Base-by-base conservation (phyloP, 1,140 invertebrate species). In the Drosophila navojoa region DNA sequence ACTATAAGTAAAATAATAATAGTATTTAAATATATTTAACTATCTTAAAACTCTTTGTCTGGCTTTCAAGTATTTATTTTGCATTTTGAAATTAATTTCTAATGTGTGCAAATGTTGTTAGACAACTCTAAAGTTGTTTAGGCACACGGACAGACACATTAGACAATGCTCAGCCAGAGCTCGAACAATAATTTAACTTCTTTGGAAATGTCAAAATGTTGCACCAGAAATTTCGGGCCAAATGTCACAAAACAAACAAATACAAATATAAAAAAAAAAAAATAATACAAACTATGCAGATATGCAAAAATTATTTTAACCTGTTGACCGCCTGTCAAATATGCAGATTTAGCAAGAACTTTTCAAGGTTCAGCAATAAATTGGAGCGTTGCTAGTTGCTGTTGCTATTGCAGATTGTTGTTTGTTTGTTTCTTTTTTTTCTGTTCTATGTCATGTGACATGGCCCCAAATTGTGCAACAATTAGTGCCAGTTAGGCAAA, bases 401-500 rank as follows among this genome's bases (percentile, higher is more conserved):
- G 9, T 35, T 22, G 52, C 7, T 32, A 55, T 52, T 64, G 53
- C 9, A 42, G 53, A 66, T 78, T 64, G 22, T 47, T 71, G 19
- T 42, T 75, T 60, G 60, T 75, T 60, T 62, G 10, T 19, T 62
- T 29, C 10, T 32, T 61, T 29, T 63, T 16, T n/a, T 58, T 27
- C 9, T 29, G 40, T 22, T 55, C 58, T 27, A 40, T 59, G 73
- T 64, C 60, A 72, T 53, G 35, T 57, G 53, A 58, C 60, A 64
- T 42, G 44, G 40, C 52, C 29, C 11, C 45, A 42, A 45, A 61
- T 50, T 64, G 49, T 71, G 59, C 59, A 76, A 85, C 60, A 75
- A 85, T 77, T 85, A 85, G 72, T 69, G 75, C 44, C 68, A 50
- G 74, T 80, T 74, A 35, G 58, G 25, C 52, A 70, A 79, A 74